A percentile compares a stretch with the other conserved stretches of the same genome.
Conservation (phyloP, 2,888 invertebrate species). For the Leptinotarsa haldemani region DNA sequence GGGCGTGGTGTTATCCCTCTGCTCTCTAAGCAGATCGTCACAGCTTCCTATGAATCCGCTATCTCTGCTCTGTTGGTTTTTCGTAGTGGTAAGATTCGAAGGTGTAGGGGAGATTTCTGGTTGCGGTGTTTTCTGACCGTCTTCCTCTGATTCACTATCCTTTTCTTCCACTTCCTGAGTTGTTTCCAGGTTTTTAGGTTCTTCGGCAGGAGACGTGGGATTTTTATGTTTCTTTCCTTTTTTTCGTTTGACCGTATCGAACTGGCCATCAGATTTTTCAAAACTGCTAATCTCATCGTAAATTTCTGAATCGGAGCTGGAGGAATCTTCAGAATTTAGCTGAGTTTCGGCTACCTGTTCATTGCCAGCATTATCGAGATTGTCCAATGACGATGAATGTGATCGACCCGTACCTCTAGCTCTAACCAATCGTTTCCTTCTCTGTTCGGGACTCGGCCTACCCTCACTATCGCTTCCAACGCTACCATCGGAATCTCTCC, state of each 20-base stretch:
- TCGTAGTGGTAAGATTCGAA: constrained; percentile 71
- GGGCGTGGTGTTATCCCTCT: constrained; percentile 66
- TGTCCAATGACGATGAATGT: constrained; percentile 85
- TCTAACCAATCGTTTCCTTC: constrained; percentile 82
- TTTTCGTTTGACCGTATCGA: constrained; percentile 86
- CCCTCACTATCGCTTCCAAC: constrained; percentile 93
- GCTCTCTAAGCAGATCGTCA: constrained; percentile 82
- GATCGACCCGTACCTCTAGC: constrained; percentile 86
- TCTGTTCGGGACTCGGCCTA: constrained; percentile 86
- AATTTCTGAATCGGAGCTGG: constrained; percentile 80
- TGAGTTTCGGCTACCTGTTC: constrained; percentile 63
- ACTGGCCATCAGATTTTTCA: constrained; percentile 79
- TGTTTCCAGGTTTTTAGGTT: constrained; percentile 73
- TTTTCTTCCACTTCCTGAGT: constrained; percentile 71
- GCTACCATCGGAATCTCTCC: constrained; percentile 85
- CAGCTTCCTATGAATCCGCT: constrained; percentile 91
- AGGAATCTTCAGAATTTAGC: constrained; percentile 71
- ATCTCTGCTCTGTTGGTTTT: constrained; percentile 86
- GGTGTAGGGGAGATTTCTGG: constrained; percentile 71
- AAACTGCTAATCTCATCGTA: constrained; percentile 75
- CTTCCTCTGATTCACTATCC: constrained; percentile 73
- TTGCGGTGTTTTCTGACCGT: constrained; percentile 76
- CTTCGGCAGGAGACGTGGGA: constrained; percentile 70
- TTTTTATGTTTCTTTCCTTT: constrained; percentile 79
- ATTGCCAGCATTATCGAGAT: constrained; percentile 69